Evolutionary conservation across 37 sponge, comb jelly and placozoan species (phyloP), one percentile per base, ranked within the genome.

Genomic region (Beroe ovata): DNA sequence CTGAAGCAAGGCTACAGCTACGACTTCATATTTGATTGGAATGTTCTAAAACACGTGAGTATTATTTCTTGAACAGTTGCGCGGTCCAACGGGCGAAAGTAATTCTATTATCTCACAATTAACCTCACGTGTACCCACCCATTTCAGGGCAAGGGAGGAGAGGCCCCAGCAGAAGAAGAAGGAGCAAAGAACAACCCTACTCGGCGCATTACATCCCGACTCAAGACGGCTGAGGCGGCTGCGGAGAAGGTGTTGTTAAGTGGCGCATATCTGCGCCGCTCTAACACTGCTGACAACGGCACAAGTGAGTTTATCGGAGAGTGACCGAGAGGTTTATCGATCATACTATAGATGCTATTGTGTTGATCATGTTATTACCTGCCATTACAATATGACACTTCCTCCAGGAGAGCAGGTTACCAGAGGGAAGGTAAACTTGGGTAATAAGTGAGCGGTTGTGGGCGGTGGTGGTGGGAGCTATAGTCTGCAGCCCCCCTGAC

Each of bases 21-120:
- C 64, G 99, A 98, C 72, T 98, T 95, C 88, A 94, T 94, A 11
- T 98, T 95, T 88, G 99, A 98, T 91, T 98, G 99, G 99, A 98
- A 95, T 66, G 16, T 77, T 0, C 42, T 77, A 23, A 77, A 77
- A 77, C 84, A 77, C 28, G 84, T 77, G 54, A 77, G 84, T 40
- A 29, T 47, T 47, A 47, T 16, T 47, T 47, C n/a, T n/a, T n/a
- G n/a, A n/a, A n/a, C n/a, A n/a, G n/a, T n/a, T n/a, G n/a, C n/a
- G n/a, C n/a, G n/a, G n/a, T n/a, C n/a, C n/a, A n/a, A n/a, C n/a
- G n/a, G n/a, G 18, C 59, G 11, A 58, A 58, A 18, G 18, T 58
- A 58, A 58, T 11, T 19, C 11, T 58, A 58, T 19, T 47, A 47
- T 47, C 11, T 47, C 11, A 47, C 11, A 6, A 6, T 11, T 47